Evolutionary conservation across 2,113 vertebrate species (phyloP), one percentile per base, ranked within the genome.

Genomic region (Aptenodytes patagonicus): DNA sequence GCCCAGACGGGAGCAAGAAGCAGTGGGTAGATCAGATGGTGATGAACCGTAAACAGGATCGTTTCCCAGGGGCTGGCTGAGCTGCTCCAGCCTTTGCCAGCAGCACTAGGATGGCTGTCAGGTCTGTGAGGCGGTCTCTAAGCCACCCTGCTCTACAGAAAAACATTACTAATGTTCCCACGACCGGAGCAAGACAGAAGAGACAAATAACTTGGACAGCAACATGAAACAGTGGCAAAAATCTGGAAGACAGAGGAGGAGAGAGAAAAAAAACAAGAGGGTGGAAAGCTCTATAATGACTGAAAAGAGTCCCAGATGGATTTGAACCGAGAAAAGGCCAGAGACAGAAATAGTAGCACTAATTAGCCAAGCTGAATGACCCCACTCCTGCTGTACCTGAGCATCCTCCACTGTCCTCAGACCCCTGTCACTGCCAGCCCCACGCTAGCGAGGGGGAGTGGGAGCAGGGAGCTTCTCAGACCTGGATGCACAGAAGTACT

Each of bases 131-230:
- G 89, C 36, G 0, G 40, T 47, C 87, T 87, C 78, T 61, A 65
- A 94, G 75, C 81, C 95, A 83, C 82, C 71, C 78, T 80, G 78
- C 46, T 82, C 90, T 93, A 13, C 78, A 94, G 75, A 85, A 96
- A 95, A 95, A 93, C 87, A 87, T 87, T 79, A 57, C 62, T 87
- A 80, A 95, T 83, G 61, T 96, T 97, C 91, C 93, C 91, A 96
- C 10, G 17, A 65, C 61, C 1, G 0, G 78, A 93, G 93, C 73
- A 94, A 91, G 93, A 61, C 70, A 83, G 84, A 87, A 84, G 38
- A 96, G 84, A 95, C 78, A 94, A 96, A 91, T 85, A 93, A 93
- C 75, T 95, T 94, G 92, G 95, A 83, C 2, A 7, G 58, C 36
- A 65, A 36, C 28, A 26, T 65, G 82, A 94, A 96, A 95, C 81